Percentiles rank a stretch among this genome's conserved stretches.
Evolutionary conservation across 37 sponge, comb jelly and placozoan genomes (phyloP).

Genomic region (Hexactinellida sp.): DNA sequence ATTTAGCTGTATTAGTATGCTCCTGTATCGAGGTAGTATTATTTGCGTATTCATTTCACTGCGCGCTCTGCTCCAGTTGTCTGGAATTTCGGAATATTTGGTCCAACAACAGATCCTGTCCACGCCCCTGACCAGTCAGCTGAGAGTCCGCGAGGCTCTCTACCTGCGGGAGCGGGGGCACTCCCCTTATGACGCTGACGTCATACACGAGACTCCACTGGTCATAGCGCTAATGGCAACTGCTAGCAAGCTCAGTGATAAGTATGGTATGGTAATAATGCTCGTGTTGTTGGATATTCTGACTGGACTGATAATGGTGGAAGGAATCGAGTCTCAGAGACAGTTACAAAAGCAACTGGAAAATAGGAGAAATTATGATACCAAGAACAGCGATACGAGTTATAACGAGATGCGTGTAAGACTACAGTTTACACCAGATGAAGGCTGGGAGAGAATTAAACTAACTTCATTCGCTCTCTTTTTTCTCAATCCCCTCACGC

Average conservation of each 20-base stretch:
- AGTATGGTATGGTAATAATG: not conserved
- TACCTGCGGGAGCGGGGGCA: not conserved
- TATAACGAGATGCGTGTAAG: not conserved
- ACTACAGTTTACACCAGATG: not conserved
- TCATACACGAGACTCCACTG: not conserved
- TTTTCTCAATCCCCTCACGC: not conserved
- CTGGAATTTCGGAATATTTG: constrained; percentile 4
- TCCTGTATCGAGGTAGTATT: not conserved
- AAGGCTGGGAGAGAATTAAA: not conserved
- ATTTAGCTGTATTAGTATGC: no score
- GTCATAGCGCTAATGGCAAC: not conserved
- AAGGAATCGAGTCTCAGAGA: not conserved
- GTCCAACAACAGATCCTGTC: not conserved
- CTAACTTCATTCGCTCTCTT: not conserved
- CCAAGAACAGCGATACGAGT: not conserved
- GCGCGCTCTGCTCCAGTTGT: not conserved
- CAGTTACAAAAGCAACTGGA: not conserved
- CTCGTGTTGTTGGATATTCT: not conserved
- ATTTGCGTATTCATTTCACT: not conserved
- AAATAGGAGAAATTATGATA: not conserved
- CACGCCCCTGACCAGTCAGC: not conserved
- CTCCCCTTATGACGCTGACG: not conserved
- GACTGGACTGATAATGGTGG: not conserved
- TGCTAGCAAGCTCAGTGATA: not conserved
- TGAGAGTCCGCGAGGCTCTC: not conserved